Percentiles rank a stretch among this genome's conserved stretches.
These are phyloP conservation scores for Crenuchus spilurus DNA, from an alignment of 2,797 vertebrate genomes.

Conservation along the genomic window DNA sequence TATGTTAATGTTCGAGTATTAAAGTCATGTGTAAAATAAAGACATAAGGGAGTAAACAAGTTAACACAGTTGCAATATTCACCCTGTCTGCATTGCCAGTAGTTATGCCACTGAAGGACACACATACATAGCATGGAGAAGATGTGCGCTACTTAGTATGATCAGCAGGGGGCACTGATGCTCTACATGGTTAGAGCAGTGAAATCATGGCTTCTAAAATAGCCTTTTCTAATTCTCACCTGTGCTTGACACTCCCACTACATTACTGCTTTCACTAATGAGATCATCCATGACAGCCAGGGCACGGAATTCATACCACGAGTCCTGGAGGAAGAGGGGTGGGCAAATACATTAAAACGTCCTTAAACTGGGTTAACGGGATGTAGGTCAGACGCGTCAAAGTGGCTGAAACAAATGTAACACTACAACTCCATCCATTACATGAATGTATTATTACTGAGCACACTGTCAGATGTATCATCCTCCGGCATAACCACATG, in stretches of 20 bases:
- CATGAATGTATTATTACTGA: not conserved
- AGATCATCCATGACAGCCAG: slow-evolving; percentile 99
- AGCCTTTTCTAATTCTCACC: slow-evolving; percentile 74
- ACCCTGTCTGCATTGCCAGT: not conserved
- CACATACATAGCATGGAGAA: slow-evolving; percentile 17
- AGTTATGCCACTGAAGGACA: not conserved
- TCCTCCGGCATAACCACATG: not conserved
- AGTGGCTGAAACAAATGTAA: not conserved
- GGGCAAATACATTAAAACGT: slow-evolving; percentile 32
- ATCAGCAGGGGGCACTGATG: slow-evolving; percentile 54
- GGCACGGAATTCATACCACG: slow-evolving; percentile 98
- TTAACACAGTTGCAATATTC: too few relatives aligned
- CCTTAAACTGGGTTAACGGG: slow-evolving; percentile 30
- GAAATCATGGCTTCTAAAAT: slow-evolving; percentile 41
- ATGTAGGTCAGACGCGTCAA: slow-evolving; percentile 33
- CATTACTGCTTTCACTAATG: slow-evolving; percentile 98
- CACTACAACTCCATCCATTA: not conserved
- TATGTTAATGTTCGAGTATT: not conserved
- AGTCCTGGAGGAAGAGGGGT: slow-evolving; percentile 80
- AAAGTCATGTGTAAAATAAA: not conserved
- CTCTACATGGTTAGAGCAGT: slow-evolving; percentile 46
- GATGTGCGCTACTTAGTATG: slow-evolving; percentile 24
- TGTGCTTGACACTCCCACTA: slow-evolving; percentile 97
- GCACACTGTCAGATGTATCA: not conserved
- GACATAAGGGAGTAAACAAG: too few relatives aligned